Base-by-base conservation (phyloP, 2,113 vertebrate species). In the Leptodactylus fuscus region DNA sequence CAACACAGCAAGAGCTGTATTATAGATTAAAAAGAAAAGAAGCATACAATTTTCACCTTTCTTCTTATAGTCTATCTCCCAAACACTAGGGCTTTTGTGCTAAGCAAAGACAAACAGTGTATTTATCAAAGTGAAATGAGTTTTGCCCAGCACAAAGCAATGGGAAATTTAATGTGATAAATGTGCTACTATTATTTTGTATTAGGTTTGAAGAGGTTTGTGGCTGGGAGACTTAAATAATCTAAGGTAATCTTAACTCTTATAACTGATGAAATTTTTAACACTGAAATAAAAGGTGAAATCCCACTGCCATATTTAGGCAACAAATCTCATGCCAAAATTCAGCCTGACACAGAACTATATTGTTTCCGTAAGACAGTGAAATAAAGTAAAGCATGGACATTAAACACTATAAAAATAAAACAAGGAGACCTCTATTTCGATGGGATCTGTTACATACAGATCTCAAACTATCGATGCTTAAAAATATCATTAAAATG, bases 81-180 rank as follows among this genome's bases (percentile, higher is more conserved):
- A 22, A 32, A 16, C 65, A 69, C 32, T 36, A 69, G 65, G 65
- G 18, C 62, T 67, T 36, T 67, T 6, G 62, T 67, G 62, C 32
- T 36, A 67, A 67, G 62, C 34, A 69, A 69, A 73, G 36, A 73
- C n/a, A 73, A 73, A 73, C 22, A 73, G 12, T 73, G 5, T 73
- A 73, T 73, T 73, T 73, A 46, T 73, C 70, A 46, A 46, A 24
- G 22, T 44, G 70, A 73, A 46, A 73, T 41, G 38, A 24, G 38
- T 41, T 73, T 73, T 73, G 38, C 24, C 36, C 38, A n/a, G 70
- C 20, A 24, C 20, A 73, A 73, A 73, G 70, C 36, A 46, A 73
- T 44, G 70, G 70, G 22, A 73, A 73, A 44, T 73, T 73, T 73
- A 73, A 73, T 73, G 36, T 46, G 38, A 73, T 41, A 73, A 44